Conservation (phyloP, 2,113 vertebrate genomes). For the Protobothrops flavoviridis region DNA sequence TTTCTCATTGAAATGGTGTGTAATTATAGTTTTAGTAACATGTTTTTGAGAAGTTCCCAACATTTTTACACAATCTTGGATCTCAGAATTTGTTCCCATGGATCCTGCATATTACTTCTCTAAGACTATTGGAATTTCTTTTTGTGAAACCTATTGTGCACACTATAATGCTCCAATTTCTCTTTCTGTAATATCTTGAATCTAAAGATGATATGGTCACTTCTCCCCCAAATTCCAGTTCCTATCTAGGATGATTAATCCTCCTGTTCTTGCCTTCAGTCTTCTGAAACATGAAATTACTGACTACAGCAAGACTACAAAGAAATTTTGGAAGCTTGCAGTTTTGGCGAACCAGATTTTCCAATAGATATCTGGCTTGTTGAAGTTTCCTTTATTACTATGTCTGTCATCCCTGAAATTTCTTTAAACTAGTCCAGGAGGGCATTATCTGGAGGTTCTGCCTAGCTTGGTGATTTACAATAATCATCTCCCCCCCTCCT, state of each 20-base stretch:
- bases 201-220: not conserved
- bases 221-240: not conserved
- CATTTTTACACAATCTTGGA: not conserved
- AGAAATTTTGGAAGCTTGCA: not conserved
- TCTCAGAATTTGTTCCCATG: not conserved
- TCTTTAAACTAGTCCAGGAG: not conserved
- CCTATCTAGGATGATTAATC: not conserved
- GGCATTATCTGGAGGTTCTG: not conserved
- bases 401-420: not conserved
- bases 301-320: not conserved
- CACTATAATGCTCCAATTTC: not conserved
- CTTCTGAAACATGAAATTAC: not conserved
- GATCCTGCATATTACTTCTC: not conserved
- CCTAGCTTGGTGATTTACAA: not conserved
- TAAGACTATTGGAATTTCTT: not conserved
- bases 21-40: not conserved
- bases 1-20: not conserved
- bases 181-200: not conserved
- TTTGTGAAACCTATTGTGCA: not conserved
- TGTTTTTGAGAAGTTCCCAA: not conserved
- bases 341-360: not conserved
- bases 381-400: not conserved
- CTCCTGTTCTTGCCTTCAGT: not conserved
- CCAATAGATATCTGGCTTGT: not conserved
- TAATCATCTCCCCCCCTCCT: not conserved